These are phyloP conservation scores for Craniophora ligustri DNA, from an alignment of 2,888 invertebrate genomes.

Conservation along the genomic window DNA sequence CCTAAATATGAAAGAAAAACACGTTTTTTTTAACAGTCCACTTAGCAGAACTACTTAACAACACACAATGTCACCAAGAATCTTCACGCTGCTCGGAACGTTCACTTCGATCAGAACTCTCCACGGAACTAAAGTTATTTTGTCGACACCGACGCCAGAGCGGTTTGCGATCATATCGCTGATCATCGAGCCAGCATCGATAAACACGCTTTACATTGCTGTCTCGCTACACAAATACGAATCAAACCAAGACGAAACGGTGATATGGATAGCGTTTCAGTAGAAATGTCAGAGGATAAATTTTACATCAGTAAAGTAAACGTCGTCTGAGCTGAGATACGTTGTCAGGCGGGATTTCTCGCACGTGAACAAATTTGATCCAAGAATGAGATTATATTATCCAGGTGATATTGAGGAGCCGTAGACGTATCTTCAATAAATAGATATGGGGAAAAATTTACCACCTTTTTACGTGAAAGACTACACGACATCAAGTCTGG, in stretches of 20 bases:
- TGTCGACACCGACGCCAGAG: conserved; percentile 66
- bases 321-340: conserved; percentile 65
- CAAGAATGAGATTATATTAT: conserved; percentile 78
- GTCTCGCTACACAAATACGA: conserved; percentile 22
- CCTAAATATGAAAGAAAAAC: conserved; percentile 11
- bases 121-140: conserved; percentile 81
- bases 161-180: conserved; percentile 45
- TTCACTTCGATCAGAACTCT: conserved; percentile 72
- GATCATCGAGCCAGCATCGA: conserved; percentile 56
- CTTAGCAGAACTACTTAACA: conserved; percentile 36
- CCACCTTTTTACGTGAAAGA: conserved; percentile 13
- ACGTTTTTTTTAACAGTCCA: conserved; percentile 41
- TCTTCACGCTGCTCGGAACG: conserved; percentile 57
- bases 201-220: conserved; percentile 65
- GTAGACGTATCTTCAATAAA: conserved; percentile 32
- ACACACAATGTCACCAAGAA: conserved; percentile 35
- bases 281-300: conserved; percentile 24
- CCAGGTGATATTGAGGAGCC: conserved; percentile 61
- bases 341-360: conserved; percentile 76
- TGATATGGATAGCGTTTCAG: conserved; percentile 49
- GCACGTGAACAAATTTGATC: conserved; percentile 82
- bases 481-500: no score
- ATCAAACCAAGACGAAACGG: not conserved
- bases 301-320: conserved; percentile 51
- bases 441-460: conserved; percentile 11